These are phyloP conservation scores for Phalangium opilio DNA, from an alignment of 2,888 invertebrate genomes.

Conservation along the genomic window DNA sequence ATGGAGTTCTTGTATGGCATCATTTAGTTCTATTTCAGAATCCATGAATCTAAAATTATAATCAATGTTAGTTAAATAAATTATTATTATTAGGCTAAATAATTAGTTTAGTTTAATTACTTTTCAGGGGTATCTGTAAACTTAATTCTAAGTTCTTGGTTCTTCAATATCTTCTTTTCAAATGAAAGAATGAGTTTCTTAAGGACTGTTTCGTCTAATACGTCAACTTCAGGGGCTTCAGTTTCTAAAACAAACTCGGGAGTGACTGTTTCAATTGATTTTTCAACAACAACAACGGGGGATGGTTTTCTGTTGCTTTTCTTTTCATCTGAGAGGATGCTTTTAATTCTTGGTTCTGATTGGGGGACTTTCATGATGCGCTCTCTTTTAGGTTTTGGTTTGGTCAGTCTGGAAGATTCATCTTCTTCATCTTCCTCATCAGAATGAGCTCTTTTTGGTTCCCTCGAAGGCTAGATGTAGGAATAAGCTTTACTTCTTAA, in stretches of 20 bases:
- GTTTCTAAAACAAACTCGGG: constrained; percentile 4
- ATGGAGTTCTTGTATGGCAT: constrained; percentile 75
- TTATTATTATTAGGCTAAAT: neutral
- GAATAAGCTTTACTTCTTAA: neutral
- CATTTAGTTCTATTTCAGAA: constrained; percentile 85
- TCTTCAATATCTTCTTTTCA: constrained; percentile 82
- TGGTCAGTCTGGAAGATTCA: neutral
- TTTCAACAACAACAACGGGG: constrained; percentile 59
- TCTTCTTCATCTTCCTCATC: constrained; percentile 19
- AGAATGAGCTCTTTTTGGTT: constrained; percentile 44
- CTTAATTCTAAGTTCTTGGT: constrained; percentile 96
- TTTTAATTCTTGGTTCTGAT: constrained; percentile 5
- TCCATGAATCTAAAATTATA: constrained; percentile 59
- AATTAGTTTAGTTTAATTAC: constrained; percentile 28
- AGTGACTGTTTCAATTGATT: constrained; percentile 45
- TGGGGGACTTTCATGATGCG: constrained; percentile 15
- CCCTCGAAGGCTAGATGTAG: constrained; percentile 15
- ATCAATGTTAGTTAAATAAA: neutral
- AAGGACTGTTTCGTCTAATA: constrained; percentile 68
- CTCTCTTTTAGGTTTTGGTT: constrained; percentile 14
- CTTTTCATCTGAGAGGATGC: constrained; percentile 40
- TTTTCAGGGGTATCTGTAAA: constrained; percentile 93
- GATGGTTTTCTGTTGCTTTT: constrained; percentile 56
- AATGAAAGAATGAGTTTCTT: constrained; percentile 79
- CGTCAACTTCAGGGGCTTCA: constrained; percentile 45